These are phyloP conservation scores for Drosophila emarginata DNA, from an alignment of 2,888 invertebrate species.

Conservation along the genomic window DNA sequence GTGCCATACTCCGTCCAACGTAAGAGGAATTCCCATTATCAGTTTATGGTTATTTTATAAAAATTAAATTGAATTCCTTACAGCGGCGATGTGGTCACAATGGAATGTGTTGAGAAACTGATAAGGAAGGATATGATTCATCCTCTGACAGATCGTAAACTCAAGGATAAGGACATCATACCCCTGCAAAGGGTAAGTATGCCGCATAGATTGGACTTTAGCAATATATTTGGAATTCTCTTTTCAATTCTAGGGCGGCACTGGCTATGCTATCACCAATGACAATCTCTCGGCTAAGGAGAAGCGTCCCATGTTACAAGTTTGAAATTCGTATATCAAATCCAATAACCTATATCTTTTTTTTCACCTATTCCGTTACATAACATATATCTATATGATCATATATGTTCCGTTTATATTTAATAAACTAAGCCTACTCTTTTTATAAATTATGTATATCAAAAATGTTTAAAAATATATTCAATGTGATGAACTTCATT, in stretches of 20 bases:
- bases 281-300: conserved; percentile 91
- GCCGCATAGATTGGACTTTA: neutral
- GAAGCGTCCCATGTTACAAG: conserved; percentile 92
- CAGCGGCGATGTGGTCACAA: conserved; percentile 96
- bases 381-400: neutral
- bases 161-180: conserved; percentile 96
- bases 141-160: conserved; percentile 92
- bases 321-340: conserved; percentile 83
- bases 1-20: conserved; percentile 95
- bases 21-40: conserved; percentile 83
- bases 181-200: conserved; percentile 90
- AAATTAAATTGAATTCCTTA: conserved; percentile 65
- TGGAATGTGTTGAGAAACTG: conserved; percentile 97
- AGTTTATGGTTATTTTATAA: no score
- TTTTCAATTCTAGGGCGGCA: conserved; percentile 89
- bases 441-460: neutral
- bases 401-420: neutral
- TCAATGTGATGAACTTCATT: neutral
- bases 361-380: neutral
- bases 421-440: neutral
- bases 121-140: conserved; percentile 98
- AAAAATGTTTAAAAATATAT: neutral
- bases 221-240: neutral
- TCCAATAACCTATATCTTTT: no score
- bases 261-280: conserved; percentile 95